phyloP scores from a whole-genome alignment of 2,888 invertebrate genomes.

The Acrobasis consociella region DNA sequence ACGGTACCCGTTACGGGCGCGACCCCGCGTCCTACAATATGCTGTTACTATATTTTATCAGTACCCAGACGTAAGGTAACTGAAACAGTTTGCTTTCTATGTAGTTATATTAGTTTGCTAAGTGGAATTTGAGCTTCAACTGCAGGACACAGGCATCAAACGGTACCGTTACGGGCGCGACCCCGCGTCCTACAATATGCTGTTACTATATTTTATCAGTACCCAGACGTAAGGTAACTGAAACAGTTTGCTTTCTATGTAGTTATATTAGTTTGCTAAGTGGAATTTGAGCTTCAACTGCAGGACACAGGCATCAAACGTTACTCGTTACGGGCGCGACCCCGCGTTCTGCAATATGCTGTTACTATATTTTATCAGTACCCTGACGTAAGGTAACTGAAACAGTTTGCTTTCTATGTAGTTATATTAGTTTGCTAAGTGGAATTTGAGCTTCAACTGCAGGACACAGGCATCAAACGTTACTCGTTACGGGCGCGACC shows the following conservation, averaged over 20 bases:
- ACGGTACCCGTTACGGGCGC: constrained; percentile 91
- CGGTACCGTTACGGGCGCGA: constrained; percentile 91
- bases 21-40: constrained; percentile 93
- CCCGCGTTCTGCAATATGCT: constrained; percentile 94
- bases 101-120: too few species aligned
- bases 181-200: constrained; percentile 95
- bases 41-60: constrained; percentile 94
- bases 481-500: constrained; percentile 93
- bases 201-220: constrained; percentile 92
- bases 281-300: constrained; percentile 95
- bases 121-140: constrained; percentile 95
- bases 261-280: constrained; percentile 44
- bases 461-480: constrained; percentile 94
- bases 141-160: constrained; percentile 95
- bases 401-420: too few species aligned
- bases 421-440: constrained; percentile 64
- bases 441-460: constrained; percentile 95
- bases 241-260: too few species aligned
- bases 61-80: constrained; percentile 88
- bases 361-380: constrained; percentile 93
- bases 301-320: constrained; percentile 95
- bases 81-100: too few species aligned
- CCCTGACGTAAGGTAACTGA: constrained; percentile 86
- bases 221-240: constrained; percentile 88
- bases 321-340: constrained; percentile 92